Evolutionary conservation across 2,797 vertebrate genomes (phyloP).

Genomic region (Crenuchus spilurus): DNA sequence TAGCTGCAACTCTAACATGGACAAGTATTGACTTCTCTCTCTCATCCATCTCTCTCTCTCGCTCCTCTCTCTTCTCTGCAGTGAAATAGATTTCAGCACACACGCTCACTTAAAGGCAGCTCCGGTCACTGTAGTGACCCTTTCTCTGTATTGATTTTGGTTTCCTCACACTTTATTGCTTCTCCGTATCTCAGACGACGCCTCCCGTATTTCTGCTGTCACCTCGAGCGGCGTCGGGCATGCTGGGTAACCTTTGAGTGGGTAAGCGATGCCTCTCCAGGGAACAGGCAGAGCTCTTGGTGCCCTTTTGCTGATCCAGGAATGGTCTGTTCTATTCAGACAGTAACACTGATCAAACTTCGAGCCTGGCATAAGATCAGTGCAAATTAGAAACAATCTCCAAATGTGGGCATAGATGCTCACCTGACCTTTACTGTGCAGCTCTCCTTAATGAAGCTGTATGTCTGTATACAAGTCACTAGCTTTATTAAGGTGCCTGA

Average conservation of each 20-base stretch:
- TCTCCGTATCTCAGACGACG: constrained; percentile 61
- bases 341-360: background rate
- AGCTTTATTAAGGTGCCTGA: background rate
- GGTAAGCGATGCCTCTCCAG: constrained; percentile 55
- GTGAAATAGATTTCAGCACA: constrained; percentile 45
- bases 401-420: constrained; percentile 23
- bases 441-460: background rate
- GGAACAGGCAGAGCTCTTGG: constrained; percentile 41
- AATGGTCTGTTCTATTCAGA: background rate
- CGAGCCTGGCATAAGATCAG: constrained; percentile 21
- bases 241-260: constrained; percentile 70
- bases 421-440: constrained; percentile 63
- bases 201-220: constrained; percentile 64
- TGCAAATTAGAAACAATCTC: background rate
- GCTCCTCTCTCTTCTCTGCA: background rate
- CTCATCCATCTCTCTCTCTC: constrained; percentile 18
- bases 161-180: constrained; percentile 51
- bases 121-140: constrained; percentile 45
- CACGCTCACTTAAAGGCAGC: constrained; percentile 41
- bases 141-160: constrained; percentile 62
- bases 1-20: too few species aligned
- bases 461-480: background rate
- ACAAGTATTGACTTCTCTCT: too few species aligned
- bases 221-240: constrained; percentile 57
- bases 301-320: constrained; percentile 18